Base-by-base conservation (phyloP, 2,797 vertebrate genomes). In the Scyliorhinus canicula region DNA sequence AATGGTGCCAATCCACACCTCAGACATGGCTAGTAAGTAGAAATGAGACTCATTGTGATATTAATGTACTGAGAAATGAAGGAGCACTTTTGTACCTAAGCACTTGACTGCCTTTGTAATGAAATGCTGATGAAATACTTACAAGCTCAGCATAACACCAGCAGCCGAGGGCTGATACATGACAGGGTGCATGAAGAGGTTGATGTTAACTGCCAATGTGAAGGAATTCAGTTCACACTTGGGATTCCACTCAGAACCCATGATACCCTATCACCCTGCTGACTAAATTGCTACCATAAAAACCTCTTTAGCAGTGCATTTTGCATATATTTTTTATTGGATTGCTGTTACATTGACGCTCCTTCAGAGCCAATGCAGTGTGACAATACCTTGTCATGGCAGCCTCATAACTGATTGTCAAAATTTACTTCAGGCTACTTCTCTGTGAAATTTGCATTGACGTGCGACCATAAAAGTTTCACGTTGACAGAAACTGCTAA, bases 1-100 rank as follows among this genome's bases (percentile, higher is more conserved):
- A 63, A 65, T 91, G 57, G n/a, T 91, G 57, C 40, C 60, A 91
- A 63, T 91, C 60, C n/a, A 24, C n/a, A 63, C 60, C 40, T 91
- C 57, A 91, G 57, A 65, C 60, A 65, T 65, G 60, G 28, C 60
- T 91, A 91, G 57, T 44, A 65, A 91, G 57, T 91, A n/a, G 60
- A 91, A 91, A 91, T 91, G 65, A 44, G 88, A 65, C n/a, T 63
- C 88, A 91, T 44, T 26, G 40, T 28, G n/a, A 91, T 91, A 91
- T 91, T 26, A 91, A 91, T 91, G 88, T 63, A 65, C 60, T 65
- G 88, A 91, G 88, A 63, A 65, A 91, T 65, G 88, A 91, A 91
- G 19, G 88, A 91, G 21, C 60, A 44, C 88, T 65, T 82, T 91
- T 65, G 88, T 65, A 65, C 40, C 57, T 44, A 65, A 91, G 88